Percentiles rank a stretch among this genome's conserved stretches.
Conservation (phyloP, 2,113 vertebrate species). For the Vidua macroura region DNA sequence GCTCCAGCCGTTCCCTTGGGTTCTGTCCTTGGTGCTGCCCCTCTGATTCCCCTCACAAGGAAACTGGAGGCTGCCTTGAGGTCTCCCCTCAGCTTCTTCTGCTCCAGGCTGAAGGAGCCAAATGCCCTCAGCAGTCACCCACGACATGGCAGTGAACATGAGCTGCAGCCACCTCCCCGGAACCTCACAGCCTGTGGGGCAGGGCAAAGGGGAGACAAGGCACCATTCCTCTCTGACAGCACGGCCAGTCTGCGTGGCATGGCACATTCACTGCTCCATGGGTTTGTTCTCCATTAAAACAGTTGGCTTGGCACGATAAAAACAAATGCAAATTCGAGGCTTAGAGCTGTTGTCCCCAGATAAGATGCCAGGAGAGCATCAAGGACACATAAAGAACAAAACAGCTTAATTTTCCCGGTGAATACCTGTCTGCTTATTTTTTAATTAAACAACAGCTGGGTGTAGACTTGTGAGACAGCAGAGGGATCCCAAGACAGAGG, state of each 20-base stretch:
- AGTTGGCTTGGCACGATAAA: not conserved
- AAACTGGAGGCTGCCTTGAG: not conserved
- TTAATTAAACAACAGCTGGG: slow-evolving; percentile 22
- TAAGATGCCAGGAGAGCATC: not conserved
- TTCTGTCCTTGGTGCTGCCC: not conserved
- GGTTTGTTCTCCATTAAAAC: not conserved
- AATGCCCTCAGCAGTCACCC: not conserved
- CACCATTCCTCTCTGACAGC: not conserved
- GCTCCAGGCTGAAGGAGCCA: not conserved
- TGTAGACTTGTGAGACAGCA: not conserved
- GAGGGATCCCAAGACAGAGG: not conserved
- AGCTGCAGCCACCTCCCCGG: not conserved
- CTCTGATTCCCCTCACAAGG: not conserved
- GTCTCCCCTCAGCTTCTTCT: not conserved
- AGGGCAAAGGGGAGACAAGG: not conserved
- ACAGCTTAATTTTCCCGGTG: not conserved
- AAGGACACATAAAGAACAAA: not conserved
- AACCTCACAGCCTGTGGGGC: fast-evolving
- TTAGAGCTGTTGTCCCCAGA: not conserved
- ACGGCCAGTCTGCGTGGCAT: not conserved
- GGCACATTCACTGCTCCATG: not conserved
- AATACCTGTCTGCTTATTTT: slow-evolving; percentile 24
- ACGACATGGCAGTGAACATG: not conserved
- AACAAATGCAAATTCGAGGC: not conserved
- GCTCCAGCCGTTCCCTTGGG: not conserved